These are phyloP conservation scores for Sinonovacula constricta DNA, from an alignment of 1,140 invertebrate species.

Conservation along the genomic window DNA sequence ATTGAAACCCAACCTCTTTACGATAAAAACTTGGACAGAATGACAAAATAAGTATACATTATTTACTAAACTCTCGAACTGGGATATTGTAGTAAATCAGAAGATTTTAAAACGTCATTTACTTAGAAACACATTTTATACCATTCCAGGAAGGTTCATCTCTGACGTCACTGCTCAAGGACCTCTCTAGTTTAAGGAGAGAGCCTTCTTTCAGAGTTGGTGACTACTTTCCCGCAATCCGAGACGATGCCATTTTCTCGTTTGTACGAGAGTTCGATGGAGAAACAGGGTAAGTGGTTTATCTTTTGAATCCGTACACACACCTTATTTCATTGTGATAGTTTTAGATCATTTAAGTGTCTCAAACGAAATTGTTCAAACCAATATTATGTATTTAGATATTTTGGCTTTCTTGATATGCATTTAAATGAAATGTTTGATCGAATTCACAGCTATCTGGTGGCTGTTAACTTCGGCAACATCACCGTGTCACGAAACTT, in stretches of 20 bases:
- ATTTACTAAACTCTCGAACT: neutral
- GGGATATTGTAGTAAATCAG: neutral
- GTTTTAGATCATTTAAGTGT: too few species aligned
- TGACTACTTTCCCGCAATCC: constrained; percentile 55
- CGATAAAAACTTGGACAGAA: neutral
- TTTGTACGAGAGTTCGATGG: constrained; percentile 78
- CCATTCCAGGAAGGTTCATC: constrained; percentile 42
- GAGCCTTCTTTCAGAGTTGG: constrained; percentile 67
- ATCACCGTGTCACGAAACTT: constrained; percentile 58
- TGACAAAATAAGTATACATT: neutral
- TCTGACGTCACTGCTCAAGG: constrained; percentile 62
- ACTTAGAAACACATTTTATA: too few species aligned
- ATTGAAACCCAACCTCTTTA: too few species aligned
- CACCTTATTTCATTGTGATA: neutral
- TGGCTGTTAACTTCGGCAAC: constrained; percentile 73
- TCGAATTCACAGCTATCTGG: constrained; percentile 72
- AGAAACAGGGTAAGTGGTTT: constrained; percentile 60
- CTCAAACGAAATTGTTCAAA: too few species aligned
- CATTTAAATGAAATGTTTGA: too few species aligned
- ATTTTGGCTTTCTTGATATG: too few species aligned
- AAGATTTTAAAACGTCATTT: too few species aligned
- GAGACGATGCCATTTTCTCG: constrained; percentile 63
- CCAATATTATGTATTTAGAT: too few species aligned
- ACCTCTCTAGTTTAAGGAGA: constrained; percentile 63
- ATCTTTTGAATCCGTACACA: neutral